Percentiles rank a stretch among this genome's conserved stretches.
Conservation (phyloP, 2,113 vertebrate genomes). For the Carollia perspicillata region DNA sequence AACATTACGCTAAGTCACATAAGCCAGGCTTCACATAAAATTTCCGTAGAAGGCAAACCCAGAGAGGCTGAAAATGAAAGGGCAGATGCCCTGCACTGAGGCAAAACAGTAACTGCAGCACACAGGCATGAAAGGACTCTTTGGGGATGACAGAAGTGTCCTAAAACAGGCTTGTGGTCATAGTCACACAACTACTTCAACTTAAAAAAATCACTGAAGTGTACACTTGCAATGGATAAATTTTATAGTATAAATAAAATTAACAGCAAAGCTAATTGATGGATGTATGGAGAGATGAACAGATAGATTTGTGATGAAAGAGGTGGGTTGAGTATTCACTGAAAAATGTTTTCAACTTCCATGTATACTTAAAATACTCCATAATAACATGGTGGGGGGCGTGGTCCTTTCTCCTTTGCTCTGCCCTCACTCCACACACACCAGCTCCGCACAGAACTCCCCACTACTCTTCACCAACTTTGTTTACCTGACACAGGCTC, state of each 20-base stretch:
- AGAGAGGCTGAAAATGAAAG: not conserved
- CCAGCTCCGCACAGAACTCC: not conserved
- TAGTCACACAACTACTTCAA: not conserved
- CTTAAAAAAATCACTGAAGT: not conserved
- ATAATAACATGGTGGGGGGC: not conserved
- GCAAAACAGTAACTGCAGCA: not conserved
- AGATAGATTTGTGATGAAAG: not conserved
- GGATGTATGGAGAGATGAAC: not conserved
- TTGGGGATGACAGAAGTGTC: not conserved
- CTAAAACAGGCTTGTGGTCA: not conserved
- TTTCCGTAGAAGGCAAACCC: not conserved
- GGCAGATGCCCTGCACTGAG: too few species aligned
- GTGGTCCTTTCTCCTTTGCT: not conserved
- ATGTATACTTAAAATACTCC: not conserved
- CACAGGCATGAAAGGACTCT: not conserved
- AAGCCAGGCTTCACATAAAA: not conserved
- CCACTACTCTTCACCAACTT: not conserved
- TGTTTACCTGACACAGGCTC: not conserved
- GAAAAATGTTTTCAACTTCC: not conserved
- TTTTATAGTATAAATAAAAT: not conserved
- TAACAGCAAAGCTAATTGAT: not conserved
- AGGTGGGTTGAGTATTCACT: not conserved
- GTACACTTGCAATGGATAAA: not conserved
- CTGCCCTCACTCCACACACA: not conserved
- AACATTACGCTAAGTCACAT: not conserved